A percentile compares a stretch with the other conserved stretches of the same genome.
Evolutionary conservation across 1,140 invertebrate species (phyloP).

Genomic region (Calephelis nemesis): DNA sequence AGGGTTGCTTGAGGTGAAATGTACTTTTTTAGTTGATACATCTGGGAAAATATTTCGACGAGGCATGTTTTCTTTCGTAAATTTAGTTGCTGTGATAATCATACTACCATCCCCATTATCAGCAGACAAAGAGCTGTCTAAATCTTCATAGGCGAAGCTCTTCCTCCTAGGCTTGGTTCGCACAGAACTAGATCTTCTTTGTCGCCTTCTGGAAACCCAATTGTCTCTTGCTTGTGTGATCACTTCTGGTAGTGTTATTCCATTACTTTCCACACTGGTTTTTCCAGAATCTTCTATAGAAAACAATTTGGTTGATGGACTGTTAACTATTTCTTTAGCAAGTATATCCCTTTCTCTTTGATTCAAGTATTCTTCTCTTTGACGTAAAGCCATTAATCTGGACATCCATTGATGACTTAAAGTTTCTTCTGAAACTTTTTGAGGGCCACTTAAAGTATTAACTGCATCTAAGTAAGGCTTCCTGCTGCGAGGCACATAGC

Average conservation of each 20-base stretch:
- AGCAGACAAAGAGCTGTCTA: constrained; percentile 80
- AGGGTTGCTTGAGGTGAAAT: constrained; percentile 70
- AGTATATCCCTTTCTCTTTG: constrained; percentile 70
- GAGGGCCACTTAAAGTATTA: constrained; percentile 52
- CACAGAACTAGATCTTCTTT: constrained; percentile 49
- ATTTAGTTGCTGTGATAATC: constrained; percentile 77
- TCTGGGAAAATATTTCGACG: constrained; percentile 67
- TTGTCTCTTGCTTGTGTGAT: constrained; percentile 45
- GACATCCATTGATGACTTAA: constrained; percentile 74
- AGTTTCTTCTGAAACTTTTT: constrained; percentile 67
- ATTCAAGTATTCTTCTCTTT: constrained; percentile 70
- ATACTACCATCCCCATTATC: constrained; percentile 79
- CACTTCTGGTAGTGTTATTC: constrained; percentile 68
- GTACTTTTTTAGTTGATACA: constrained; percentile 62
- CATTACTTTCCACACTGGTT: constrained; percentile 45
- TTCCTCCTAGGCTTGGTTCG: constrained; percentile 53
- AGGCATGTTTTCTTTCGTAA: constrained; percentile 72
- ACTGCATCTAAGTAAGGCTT: constrained; percentile 54
- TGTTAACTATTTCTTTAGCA: constrained; percentile 67
- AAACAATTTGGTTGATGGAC: constrained; percentile 49
- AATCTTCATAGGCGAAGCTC: constrained; percentile 69
- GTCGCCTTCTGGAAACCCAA: constrained; percentile 47
- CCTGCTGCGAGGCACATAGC: constrained; percentile 68
- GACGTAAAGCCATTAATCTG: constrained; percentile 60
- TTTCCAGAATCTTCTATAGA: constrained; percentile 37